Conservation (phyloP, 2,797 vertebrate species). For the Philypnodon macrostomus region DNA sequence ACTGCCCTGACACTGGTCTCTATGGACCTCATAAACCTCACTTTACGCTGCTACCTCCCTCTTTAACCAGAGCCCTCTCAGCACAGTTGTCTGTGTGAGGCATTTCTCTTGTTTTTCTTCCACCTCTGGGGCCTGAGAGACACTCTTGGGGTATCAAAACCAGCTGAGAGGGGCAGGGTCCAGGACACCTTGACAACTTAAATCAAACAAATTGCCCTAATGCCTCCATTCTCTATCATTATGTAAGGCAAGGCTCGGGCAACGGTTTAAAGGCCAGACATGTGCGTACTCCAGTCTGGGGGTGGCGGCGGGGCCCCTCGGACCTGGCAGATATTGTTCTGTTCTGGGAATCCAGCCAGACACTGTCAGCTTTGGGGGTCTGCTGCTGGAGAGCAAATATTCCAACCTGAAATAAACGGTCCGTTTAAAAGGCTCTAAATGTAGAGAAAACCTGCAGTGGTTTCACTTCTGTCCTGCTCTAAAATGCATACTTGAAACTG, state of each 20-base stretch:
- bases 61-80: constrained; percentile 12
- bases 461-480: constrained; percentile 59
- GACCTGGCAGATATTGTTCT: constrained; percentile 72
- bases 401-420: constrained; percentile 29
- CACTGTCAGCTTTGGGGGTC: constrained; percentile 60
- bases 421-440: constrained; percentile 56
- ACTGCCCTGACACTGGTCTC: constrained; percentile 20
- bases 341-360: constrained; percentile 71
- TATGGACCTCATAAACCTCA: constrained; percentile 28
- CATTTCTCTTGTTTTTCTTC: constrained; percentile 38
- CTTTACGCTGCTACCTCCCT: constrained; percentile 30
- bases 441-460: constrained; percentile 49
- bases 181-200: constrained; percentile 71
- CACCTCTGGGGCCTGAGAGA: constrained; percentile 21
- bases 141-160: constrained; percentile 61
- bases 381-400: constrained; percentile 50
- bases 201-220: constrained; percentile 81
- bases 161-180: constrained; percentile 69
- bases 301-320: constrained; percentile 60
- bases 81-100: constrained; percentile 27
- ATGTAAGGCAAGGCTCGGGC: constrained; percentile 66
- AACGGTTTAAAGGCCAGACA: constrained; percentile 70
- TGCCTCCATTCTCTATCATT: constrained; percentile 78
- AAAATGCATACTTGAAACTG: constrained; percentile 53
- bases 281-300: constrained; percentile 32